phyloP scores from a whole-genome alignment of 2,113 vertebrate species.

The Bufo gargarizans region DNA sequence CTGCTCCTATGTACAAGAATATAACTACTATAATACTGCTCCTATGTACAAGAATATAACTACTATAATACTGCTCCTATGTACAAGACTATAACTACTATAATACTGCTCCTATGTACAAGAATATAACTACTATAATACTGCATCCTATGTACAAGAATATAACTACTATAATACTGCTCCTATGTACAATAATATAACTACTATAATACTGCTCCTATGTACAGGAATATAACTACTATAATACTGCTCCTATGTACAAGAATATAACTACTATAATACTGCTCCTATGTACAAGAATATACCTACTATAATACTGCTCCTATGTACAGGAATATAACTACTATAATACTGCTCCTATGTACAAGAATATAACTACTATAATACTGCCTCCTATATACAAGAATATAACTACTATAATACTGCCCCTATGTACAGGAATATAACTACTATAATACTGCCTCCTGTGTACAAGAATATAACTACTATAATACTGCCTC shows the following conservation, averaged over 20 bases:
- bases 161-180: too few relatives aligned
- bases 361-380: not conserved
- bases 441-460: conserved; percentile 4
- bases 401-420: conserved; percentile 1
- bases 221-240: too few relatives aligned
- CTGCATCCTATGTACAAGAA: too few relatives aligned
- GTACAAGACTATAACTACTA: conserved; percentile 1
- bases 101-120: not conserved
- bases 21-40: conserved; percentile 2
- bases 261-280: not conserved
- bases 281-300: not conserved
- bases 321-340: not conserved
- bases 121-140: too few relatives aligned
- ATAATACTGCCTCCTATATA: not conserved
- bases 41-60: not conserved
- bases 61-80: not conserved
- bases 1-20: not conserved
- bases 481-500: not conserved
- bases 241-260: too few relatives aligned
- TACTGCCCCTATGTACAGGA: not conserved
- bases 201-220: not conserved
- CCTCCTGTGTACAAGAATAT: not conserved
- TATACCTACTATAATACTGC: not conserved
- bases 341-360: not conserved
- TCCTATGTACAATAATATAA: not conserved